These are phyloP conservation scores for Xenus cinereus DNA, from an alignment of 2,113 vertebrate species.

Conservation along the genomic window DNA sequence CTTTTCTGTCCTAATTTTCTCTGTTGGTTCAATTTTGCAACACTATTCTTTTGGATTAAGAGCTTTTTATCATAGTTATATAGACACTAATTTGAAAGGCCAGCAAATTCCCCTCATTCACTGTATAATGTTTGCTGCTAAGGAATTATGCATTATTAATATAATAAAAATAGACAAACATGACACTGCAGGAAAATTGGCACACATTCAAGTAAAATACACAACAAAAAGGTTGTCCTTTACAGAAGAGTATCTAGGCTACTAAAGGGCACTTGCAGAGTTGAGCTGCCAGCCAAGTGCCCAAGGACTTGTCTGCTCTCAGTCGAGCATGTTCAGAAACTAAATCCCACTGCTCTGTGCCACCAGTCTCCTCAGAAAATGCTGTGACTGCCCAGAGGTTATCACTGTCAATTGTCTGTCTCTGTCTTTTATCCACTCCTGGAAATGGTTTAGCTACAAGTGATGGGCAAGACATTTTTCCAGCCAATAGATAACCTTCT, in stretches of 20 bases:
- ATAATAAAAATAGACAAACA: neutral
- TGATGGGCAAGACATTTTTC: neutral
- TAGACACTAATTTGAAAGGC: neutral
- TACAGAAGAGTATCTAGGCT: neutral
- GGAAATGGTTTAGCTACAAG: neutral
- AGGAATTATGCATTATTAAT: neutral
- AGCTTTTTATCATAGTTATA: neutral
- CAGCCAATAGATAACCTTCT: neutral
- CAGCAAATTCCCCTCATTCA: neutral
- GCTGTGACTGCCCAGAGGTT: neutral
- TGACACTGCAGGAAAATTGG: neutral
- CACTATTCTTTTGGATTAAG: neutral
- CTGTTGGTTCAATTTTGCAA: neutral
- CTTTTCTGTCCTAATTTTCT: neutral
- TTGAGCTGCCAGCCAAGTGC: neutral
- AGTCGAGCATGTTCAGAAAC: neutral
- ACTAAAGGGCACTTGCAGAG: neutral
- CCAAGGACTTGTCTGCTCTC: neutral
- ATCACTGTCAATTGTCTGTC: neutral
- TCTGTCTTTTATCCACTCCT: neutral
- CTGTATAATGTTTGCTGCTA: neutral
- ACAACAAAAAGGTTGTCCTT: neutral
- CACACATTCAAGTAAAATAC: neutral
- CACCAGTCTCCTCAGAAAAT: neutral
- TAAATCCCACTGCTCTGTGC: neutral